Evolutionary conservation across 2,113 vertebrate species (phyloP), one percentile per base, ranked within the genome.

Genomic region (Odocoileus virginianus): DNA sequence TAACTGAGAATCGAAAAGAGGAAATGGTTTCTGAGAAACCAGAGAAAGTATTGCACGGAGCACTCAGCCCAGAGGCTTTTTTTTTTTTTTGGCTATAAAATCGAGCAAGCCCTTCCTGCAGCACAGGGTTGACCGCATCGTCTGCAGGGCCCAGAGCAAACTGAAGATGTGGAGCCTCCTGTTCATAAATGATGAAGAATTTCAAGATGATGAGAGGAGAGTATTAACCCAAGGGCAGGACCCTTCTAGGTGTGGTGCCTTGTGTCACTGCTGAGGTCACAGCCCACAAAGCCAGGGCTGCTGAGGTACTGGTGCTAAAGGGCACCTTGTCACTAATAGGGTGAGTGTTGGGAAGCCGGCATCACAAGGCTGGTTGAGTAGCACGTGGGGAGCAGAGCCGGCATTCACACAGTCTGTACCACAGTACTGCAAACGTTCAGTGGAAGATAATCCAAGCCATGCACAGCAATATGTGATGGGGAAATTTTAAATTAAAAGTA

Each of bases 1-100:
- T 52, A 54, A 25, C 11, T n/a, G 57, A 95, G 60, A 93, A 54
- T 2, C 28, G 47, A 94, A 96, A 97, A 93, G 79, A 96, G 95
- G 94, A 97, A 96, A 81, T 40, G 78, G 60, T 57, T 98, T 97
- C 91, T 95, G 86, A 97, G 96, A 95, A 97, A 93, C 76, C 88
- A 74, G 94, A 86, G 94, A 95, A 96, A 97, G 89, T 94, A 40
- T 58, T 94, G 88, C 21, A 52, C 5, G 0, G 33, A 55, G 60
- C n/a, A 88, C 54, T 85, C 47, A 84, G 36, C 89, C 50, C 74
- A 50, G 58, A 87, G 54, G n/a, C 30, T 79, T 94, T 84, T 94
- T 87, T 86, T 86, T 78, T 47, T 47, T 79, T 52, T 30, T 15
- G n/a, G 47, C 45, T 94, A 7, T 94, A 89, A 89, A 97, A 71